Evolutionary conservation across 2,888 invertebrate genomes (phyloP), one percentile per base, ranked within the genome.

Genomic region (Apantesis nais): DNA sequence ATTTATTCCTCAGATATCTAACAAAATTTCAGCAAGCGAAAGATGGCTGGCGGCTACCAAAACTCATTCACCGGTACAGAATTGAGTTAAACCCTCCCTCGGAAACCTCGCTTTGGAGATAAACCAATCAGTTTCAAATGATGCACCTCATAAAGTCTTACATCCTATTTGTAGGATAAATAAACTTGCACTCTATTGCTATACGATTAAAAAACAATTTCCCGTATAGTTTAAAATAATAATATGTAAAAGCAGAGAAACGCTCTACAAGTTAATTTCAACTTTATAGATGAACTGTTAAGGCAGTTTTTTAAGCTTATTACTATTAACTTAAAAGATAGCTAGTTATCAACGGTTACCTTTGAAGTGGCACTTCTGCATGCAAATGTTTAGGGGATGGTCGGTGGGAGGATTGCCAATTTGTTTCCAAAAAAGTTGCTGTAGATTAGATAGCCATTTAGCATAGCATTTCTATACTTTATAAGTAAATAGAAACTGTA

Each of bases 301-400:
- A 72, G 67, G 81, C 70, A 65, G 16, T 55, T 34, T 39, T 61
- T 75, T 48, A 22, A 75, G 80, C 74, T 25, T 44, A 19, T 8
- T n/a, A 11, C 9, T 25, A 14, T 7, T 55, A 67, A 66, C 58
- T 78, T 77, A 80, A 81, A 84, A 86, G 83, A 81, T 88, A 89
- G 88, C 88, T 88, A 89, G 90, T 92, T 91, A 88, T 86, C 86
- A 92, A 90, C 89, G 85, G 91, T 90, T 91, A 89, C 91, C 93
- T 95, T 95, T 94, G 95, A 93, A 94, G 92, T 93, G 92, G 93
- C 92, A 93, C 95, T 94, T 94, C 95, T 93, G 95, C 95, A 94
- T 94, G 93, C 93, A 94, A 94, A 94, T 94, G 88, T 88, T 79
- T 83, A 81, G 83, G 85, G 83, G 81, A 82, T 81, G 83, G 78